Evolutionary conservation across 2,113 vertebrate species (phyloP).

Genomic region (Noturus placidus): DNA sequence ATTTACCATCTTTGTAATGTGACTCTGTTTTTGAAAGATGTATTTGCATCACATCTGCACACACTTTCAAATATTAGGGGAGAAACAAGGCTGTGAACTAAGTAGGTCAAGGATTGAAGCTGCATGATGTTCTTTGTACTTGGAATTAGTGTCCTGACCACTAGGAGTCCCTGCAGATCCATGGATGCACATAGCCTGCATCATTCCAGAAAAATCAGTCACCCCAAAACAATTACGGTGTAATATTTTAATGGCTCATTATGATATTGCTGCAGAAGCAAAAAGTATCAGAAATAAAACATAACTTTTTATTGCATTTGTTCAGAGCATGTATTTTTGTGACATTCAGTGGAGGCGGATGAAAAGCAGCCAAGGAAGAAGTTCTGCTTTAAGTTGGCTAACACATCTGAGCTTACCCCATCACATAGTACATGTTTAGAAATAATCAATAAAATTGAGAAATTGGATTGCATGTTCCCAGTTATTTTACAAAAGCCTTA

Average conservation of each 20-base stretch:
- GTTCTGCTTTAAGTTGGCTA: not conserved
- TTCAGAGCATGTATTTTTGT: constrained; percentile 38
- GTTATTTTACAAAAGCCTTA: constrained; percentile 3
- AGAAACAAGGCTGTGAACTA: constrained; percentile 47
- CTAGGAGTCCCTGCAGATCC: constrained; percentile 58
- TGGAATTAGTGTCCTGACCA: constrained; percentile 32
- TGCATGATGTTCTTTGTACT: not conserved
- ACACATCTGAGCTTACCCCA: constrained; percentile 3
- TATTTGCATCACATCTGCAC: constrained; percentile 54
- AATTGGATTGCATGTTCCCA: not conserved
- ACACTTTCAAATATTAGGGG: constrained; percentile 49
- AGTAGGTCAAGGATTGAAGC: constrained; percentile 60
- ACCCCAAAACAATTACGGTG: constrained; percentile 24
- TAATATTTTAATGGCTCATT: constrained; percentile 21
- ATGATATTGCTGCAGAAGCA: constrained; percentile 6
- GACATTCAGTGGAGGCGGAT: not conserved
- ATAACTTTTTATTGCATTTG: constrained; percentile 45
- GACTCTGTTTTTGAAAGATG: constrained; percentile 41
- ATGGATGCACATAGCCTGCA: constrained; percentile 24
- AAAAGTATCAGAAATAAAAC: constrained; percentile 42
- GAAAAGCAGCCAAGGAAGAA: not conserved
- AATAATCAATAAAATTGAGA: constrained; percentile 17
- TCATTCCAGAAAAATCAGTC: constrained; percentile 38
- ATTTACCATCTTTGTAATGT: constrained; percentile 23
- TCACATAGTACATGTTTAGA: not conserved